Percentiles rank a stretch among this genome's conserved stretches.
Conservation (phyloP, 2,888 invertebrate species). For the Silvanus unidentatus region DNA sequence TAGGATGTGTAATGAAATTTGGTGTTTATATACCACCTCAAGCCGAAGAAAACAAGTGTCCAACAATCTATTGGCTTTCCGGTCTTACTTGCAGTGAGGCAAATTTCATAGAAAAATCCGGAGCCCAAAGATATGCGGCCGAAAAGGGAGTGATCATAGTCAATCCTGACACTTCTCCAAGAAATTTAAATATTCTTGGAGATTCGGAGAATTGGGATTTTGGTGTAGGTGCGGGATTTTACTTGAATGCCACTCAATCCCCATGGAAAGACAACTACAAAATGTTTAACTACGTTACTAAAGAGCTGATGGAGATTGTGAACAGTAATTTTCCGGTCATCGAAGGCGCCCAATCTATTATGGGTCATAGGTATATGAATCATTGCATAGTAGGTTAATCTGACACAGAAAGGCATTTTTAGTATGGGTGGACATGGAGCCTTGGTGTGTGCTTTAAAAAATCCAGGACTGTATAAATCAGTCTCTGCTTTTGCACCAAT, state of each 20-base stretch:
- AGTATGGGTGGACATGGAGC: slow-evolving; percentile 99
- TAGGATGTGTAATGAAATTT: slow-evolving; percentile 90
- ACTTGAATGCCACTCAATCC: slow-evolving; percentile 84
- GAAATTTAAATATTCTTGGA: slow-evolving; percentile 81
- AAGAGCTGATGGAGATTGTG: slow-evolving; percentile 73
- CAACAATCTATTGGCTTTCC: slow-evolving; percentile 87
- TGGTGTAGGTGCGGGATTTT: slow-evolving; percentile 93
- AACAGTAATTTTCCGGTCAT: slow-evolving; percentile 66
- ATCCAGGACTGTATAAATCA: slow-evolving; percentile 79
- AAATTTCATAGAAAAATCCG: slow-evolving; percentile 93
- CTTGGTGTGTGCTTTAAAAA: slow-evolving; percentile 80
- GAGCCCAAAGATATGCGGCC: slow-evolving; percentile 83
- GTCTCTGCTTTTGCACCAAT: slow-evolving; percentile 96
- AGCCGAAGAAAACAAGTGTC: slow-evolving; percentile 59
- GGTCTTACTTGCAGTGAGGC: slow-evolving; percentile 91
- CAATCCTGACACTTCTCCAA: slow-evolving; percentile 93
- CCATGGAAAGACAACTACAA: slow-evolving; percentile 90
- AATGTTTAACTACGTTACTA: slow-evolving; percentile 93
- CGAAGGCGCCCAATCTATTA: slow-evolving; percentile 62
- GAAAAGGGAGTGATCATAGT: slow-evolving; percentile 81
- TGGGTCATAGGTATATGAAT: slow-evolving; percentile 65
- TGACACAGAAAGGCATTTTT: slow-evolving; percentile 28
- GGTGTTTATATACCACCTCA: slow-evolving; percentile 84
- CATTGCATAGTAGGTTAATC: not conserved
- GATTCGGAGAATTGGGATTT: slow-evolving; percentile 93